Evolutionary conservation across 2,797 vertebrate genomes (phyloP), one percentile per base, ranked within the genome.

Genomic region (Phrynocephalus vlangalii): DNA sequence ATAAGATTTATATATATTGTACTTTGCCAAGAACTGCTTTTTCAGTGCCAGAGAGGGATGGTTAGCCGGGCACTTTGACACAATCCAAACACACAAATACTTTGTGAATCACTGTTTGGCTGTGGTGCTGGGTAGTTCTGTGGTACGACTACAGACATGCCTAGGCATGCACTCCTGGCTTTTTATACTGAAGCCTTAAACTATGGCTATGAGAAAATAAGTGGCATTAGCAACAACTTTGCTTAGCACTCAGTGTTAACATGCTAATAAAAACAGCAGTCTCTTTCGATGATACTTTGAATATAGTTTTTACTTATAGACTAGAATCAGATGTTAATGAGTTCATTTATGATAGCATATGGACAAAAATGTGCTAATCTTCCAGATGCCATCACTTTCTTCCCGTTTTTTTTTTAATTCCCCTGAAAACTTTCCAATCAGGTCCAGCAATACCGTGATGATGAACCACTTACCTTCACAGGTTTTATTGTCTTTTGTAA

Each of bases 381-480:
- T 76, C 1, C 9, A 81, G 6, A 16, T 48, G 33, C 28, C 20
- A 1, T 20, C 18, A 44, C 6, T 71, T 71, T 52, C 28, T 63
- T 52, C n/a, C 60, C 28, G 9, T 30, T 60, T 73, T 38, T 38
- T 26, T 0, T 38, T 26, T 0, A 15, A 10, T 44, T 10, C 8
- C 22, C 38, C 44, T 48, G 73, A 22, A 76, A n/a, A 76, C 16
- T 48, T 24, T 63, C 16, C 4, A 13, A 76, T 22, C 10, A 76
- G 18, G 24, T 76, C 38, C 38, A 76, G 20, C 20, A 76, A 10
- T 76, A 22, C 9, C 13, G 38, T 76, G 44, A 44, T 44, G 38
- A 44, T 44, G 38, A 44, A 44, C 38, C 38, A 44, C 95, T 97
- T 93, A 99, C 99, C 99, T 90, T 95, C 87, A 94, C 99, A 99